A percentile compares a stretch with the other conserved stretches of the same genome.
These are phyloP conservation scores for Doryteuthis pealeii DNA, from an alignment of 1,140 invertebrate species.

Conservation along the genomic window DNA sequence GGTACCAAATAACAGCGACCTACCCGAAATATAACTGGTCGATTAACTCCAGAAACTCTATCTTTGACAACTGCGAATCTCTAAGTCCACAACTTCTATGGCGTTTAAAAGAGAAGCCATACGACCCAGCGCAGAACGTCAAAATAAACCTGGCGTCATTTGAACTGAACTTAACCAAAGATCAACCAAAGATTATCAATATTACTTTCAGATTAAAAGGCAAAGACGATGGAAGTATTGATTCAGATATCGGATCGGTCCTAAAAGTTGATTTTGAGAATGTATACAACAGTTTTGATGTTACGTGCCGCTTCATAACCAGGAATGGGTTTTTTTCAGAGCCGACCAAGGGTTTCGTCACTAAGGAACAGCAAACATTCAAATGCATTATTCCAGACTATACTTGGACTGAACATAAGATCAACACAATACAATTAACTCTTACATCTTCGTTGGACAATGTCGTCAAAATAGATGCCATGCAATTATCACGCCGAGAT, in stretches of 20 bases:
- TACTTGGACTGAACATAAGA: conserved; percentile 29
- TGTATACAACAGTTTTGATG: conserved; percentile 13
- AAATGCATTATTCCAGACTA: conserved; percentile 31
- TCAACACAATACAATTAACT: conserved; percentile 22
- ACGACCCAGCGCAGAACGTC: not conserved
- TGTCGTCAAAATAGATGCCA: conserved; percentile 18
- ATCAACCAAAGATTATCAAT: conserved; percentile 14
- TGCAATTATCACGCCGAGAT: conserved; percentile 25
- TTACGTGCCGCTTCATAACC: conserved; percentile 24
- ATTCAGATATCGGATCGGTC: conserved; percentile 36
- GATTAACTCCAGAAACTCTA: conserved; percentile 25
- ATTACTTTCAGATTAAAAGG: conserved; percentile 30
- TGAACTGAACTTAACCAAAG: conserved; percentile 13
- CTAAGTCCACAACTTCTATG: conserved; percentile 24
- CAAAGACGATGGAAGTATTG: conserved; percentile 25
- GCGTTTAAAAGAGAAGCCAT: conserved; percentile 19
- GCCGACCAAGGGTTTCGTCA: conserved; percentile 15
- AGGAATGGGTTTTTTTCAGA: conserved; percentile 19
- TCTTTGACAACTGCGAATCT: conserved; percentile 25
- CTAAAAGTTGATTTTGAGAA: conserved; percentile 18
- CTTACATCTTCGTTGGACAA: conserved; percentile 18
- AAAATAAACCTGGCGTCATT: conserved; percentile 18
- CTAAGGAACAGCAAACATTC: not conserved
- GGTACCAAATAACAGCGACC: conserved; percentile 28
- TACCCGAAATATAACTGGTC: conserved; percentile 30